phyloP scores from a whole-genome alignment of 2,113 vertebrate genomes.

The Charadrius vociferus region DNA sequence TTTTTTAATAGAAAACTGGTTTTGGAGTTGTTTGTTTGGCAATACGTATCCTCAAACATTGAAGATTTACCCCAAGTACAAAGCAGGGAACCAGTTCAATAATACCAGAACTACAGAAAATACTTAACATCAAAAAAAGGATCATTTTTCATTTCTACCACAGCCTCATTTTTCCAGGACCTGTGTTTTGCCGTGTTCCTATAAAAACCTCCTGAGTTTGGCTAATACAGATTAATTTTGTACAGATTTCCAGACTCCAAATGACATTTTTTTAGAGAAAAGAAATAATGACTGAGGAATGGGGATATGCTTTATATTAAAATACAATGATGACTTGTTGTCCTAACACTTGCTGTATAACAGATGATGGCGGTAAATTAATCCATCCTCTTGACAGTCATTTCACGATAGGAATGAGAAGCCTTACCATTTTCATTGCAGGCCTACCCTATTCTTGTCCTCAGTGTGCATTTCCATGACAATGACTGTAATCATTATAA shows the following conservation, averaged over 20 bases:
- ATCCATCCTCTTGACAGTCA: not conserved
- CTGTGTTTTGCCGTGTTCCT: not conserved
- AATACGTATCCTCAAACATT: not conserved
- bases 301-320: not conserved
- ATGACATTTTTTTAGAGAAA: not conserved
- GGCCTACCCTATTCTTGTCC: not conserved
- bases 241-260: not conserved
- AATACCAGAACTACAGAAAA: not conserved
- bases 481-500: conserved; percentile 2
- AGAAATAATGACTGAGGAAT: not conserved
- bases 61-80: not conserved
- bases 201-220: not conserved
- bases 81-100: not conserved
- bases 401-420: not conserved
- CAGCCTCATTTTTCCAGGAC: not conserved
- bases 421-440: not conserved
- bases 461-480: not conserved
- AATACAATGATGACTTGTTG: not conserved
- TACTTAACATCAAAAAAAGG: not conserved
- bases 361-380: not conserved
- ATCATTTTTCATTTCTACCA: not conserved
- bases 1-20: not conserved
- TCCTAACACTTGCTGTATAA: not conserved
- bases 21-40: not conserved
- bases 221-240: not conserved